These are phyloP conservation scores for Ellobium chinense DNA, from an alignment of 2,888 invertebrate genomes.

Conservation along the genomic window DNA sequence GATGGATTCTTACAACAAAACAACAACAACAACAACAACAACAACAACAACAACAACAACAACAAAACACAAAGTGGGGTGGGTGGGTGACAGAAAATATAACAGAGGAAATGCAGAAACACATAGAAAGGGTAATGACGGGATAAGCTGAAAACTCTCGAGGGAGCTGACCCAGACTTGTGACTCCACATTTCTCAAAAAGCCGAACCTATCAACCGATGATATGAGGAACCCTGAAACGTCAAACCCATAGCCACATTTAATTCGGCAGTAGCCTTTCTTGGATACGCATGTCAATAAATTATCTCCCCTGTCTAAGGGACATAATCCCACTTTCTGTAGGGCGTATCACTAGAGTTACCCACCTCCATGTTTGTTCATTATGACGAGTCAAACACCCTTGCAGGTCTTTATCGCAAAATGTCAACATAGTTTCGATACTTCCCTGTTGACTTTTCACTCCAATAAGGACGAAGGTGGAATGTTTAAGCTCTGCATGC, in stretches of 20 bases:
- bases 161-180: not conserved
- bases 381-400: not conserved
- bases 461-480: not conserved
- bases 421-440: not conserved
- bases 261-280: not conserved
- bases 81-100: too few relatives aligned
- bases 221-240: not conserved
- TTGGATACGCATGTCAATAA: not conserved
- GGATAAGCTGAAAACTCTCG: not conserved
- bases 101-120: too few relatives aligned
- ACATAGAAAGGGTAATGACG: too few relatives aligned
- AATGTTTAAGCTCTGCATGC: too few relatives aligned
- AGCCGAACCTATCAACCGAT: not conserved
- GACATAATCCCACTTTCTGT: constrained; percentile 7
- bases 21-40: too few relatives aligned
- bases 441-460: not conserved
- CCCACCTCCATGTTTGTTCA: not conserved
- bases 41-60: too few relatives aligned
- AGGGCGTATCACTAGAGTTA: not conserved
- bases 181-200: not conserved
- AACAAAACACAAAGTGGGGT: too few relatives aligned
- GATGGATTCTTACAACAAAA: too few relatives aligned
- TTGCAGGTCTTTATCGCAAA: not conserved
- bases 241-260: not conserved
- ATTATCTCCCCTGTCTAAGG: constrained; percentile 1